These are phyloP conservation scores for Tetranychus urticae DNA, from an alignment of 1,140 invertebrate genomes.

Conservation along the genomic window DNA sequence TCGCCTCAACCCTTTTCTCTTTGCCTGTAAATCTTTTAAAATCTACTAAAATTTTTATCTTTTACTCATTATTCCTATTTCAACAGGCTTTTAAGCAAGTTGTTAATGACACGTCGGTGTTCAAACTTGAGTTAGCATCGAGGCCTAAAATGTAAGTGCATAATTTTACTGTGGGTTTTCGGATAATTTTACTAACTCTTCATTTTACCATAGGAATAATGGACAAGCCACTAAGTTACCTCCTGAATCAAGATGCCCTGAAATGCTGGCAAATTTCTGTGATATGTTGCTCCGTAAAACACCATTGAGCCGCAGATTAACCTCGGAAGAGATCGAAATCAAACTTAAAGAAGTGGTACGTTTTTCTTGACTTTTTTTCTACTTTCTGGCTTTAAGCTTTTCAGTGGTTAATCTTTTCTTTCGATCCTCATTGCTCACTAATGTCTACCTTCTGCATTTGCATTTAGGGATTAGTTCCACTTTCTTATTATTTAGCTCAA, in stretches of 20 bases:
- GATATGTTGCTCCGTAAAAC: conserved; percentile 95
- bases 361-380: conserved; percentile 5
- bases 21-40: background rate
- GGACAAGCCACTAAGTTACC: background rate
- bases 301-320: conserved; percentile 80
- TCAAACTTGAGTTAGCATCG: conserved; percentile 47
- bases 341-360: conserved; percentile 62
- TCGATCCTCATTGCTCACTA: no score
- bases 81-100: conserved; percentile 69
- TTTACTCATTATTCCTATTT: no score
- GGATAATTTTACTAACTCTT: background rate
- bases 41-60: conserved; percentile 43
- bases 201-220: background rate
- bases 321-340: conserved; percentile 87
- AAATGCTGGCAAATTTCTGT: conserved; percentile 96
- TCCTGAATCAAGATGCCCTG: conserved; percentile 84
- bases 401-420: no score
- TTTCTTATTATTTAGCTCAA: no score
- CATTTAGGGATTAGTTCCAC: background rate
- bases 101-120: conserved; percentile 94
- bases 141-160: conserved; percentile 30
- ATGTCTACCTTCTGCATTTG: no score
- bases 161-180: no score
- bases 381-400: no score
- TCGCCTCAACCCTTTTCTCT: background rate